A percentile compares a stretch with the other conserved stretches of the same genome.
phyloP scores from a whole-genome alignment of 2,113 vertebrate species.

The Corydoras sp. region DNA sequence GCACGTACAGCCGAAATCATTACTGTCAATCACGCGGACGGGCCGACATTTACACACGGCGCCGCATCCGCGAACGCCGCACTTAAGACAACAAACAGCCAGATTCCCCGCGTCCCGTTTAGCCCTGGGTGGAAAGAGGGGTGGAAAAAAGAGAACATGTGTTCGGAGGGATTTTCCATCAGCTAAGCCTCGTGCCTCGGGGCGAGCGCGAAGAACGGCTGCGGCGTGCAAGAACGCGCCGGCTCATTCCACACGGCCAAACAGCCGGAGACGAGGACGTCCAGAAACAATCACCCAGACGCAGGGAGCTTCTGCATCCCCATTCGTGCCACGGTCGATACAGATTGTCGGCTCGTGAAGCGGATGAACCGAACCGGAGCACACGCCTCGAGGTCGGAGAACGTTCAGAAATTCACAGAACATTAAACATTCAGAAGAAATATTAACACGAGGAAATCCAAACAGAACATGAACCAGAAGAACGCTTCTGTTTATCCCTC shows the following conservation, averaged over 20 bases:
- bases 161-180: neutral
- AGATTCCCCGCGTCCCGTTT: neutral
- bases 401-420: neutral
- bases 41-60: constrained; percentile 15
- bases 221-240: constrained; percentile 4
- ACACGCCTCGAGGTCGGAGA: constrained; percentile 11
- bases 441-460: neutral
- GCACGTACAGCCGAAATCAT: constrained; percentile 23
- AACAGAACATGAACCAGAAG: neutral
- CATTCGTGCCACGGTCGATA: constrained; percentile 15
- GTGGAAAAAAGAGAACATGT: neutral
- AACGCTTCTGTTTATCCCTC: no score
- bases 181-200: neutral
- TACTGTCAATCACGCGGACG: constrained; percentile 16
- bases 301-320: constrained; percentile 7
- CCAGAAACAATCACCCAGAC: constrained; percentile 18
- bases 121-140: neutral
- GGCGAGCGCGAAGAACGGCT: neutral
- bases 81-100: constrained; percentile 9
- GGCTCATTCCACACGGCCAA: constrained; percentile 4
- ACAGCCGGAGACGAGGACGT: neutral
- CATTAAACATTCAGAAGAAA: neutral
- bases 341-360: neutral
- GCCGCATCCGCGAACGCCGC: neutral
- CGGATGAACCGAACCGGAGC: neutral